Evolutionary conservation across 2,888 invertebrate genomes (phyloP).

Genomic region (Cistogaster globosa): DNA sequence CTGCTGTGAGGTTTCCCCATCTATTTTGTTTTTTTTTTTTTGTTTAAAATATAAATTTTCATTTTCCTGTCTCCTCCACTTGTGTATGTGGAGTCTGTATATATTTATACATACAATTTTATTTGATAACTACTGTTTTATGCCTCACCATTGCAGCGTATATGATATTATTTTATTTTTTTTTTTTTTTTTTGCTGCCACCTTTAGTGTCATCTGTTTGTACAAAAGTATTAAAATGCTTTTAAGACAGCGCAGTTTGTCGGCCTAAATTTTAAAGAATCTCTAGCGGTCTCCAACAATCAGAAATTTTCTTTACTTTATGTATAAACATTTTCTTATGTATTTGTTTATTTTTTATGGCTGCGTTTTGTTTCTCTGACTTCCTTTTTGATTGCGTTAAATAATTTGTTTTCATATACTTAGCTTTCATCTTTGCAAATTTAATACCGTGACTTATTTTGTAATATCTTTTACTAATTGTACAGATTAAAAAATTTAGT

Average conservation of each 20-base stretch:
- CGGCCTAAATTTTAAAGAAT: slow-evolving; percentile 5
- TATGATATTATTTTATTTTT: slow-evolving; percentile 34
- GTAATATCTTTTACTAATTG: too few relatives aligned
- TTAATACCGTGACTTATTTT: too few relatives aligned
- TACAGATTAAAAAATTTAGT: too few relatives aligned
- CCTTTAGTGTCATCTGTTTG: slow-evolving; percentile 30
- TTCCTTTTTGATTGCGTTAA: too few relatives aligned
- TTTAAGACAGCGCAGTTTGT: not conserved
- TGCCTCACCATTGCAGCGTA: slow-evolving; percentile 48
- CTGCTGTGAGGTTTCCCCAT: slow-evolving; percentile 64
- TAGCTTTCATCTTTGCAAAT: too few relatives aligned
- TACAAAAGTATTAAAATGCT: not conserved
- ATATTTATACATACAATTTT: slow-evolving; percentile 59
- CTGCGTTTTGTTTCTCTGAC: too few relatives aligned
- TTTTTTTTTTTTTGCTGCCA: slow-evolving; percentile 50
- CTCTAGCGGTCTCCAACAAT: not conserved
- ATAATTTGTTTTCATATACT: too few relatives aligned
- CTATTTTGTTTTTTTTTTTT: slow-evolving; percentile 41
- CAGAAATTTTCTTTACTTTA: not conserved
- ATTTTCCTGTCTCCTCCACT: slow-evolving; percentile 59
- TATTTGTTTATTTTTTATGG: too few relatives aligned
- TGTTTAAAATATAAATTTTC: slow-evolving; percentile 47
- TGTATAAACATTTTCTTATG: not conserved
- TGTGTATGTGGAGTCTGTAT: slow-evolving; percentile 66
- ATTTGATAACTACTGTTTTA: slow-evolving; percentile 64